Evolutionary conservation across 2,888 invertebrate species (phyloP), one percentile per base, ranked within the genome.

Genomic region (Antitype chi): DNA sequence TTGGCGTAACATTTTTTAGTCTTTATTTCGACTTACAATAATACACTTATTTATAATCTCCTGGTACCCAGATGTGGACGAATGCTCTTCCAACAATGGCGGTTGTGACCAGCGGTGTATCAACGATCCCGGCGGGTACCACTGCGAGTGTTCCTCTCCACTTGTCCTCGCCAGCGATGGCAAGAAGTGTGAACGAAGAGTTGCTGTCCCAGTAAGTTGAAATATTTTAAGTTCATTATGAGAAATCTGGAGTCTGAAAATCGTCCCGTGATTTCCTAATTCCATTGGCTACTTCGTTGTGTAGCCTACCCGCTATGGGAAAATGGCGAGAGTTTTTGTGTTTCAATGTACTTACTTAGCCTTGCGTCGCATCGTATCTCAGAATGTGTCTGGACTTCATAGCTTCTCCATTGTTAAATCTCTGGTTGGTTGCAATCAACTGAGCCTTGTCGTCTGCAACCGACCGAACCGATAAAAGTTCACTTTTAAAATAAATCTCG

Each of bases 31-130:
- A 15, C 55, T 8, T 1, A 13, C 8, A 52, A 25, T 1, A 70
- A 49, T 32, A 17, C 38, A 0, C 20, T 43, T 53, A 62, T 66
- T 60, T n/a, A 52, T 75, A 23, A n/a, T 62, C 13, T 55, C 71
- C 71, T 74, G 25, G 25, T 71, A 76, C 86, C 13, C 92, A 97
- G 97, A 97, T 88, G 92, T 97, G 57, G 95, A 97, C 89, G 97
- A 97, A 90, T 97, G 97, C 86, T 90, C 92, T 0, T 92, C 90
- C 28, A 94, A 97, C 85, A 97, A 97, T 83, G 97, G 97, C 1
- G 97, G 97, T 23, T 98, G 98, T 89, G 97, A 97, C 78, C 97
- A 98, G 82, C 94, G 92, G 25, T 98, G 98, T 88, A 93, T 97
- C 76, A 98, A 98, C 91, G 97, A 97, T 85, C 94, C 96, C 5